Conservation (phyloP, 92 coral and sea anemone genomes). For the Palythoa heliodiscus region DNA sequence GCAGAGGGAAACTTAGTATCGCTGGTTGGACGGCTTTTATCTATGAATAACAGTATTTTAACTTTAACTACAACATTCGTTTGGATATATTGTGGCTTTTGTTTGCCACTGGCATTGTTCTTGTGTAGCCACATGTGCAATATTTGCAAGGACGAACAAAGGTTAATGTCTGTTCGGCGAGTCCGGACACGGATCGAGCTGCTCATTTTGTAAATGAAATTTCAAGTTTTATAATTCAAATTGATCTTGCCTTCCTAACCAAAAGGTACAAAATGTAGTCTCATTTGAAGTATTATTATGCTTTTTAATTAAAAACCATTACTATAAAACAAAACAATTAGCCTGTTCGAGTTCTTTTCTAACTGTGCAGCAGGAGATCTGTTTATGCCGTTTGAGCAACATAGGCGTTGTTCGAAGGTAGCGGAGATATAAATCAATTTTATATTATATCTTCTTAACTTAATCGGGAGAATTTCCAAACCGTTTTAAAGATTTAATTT, state of each 20-base stretch:
- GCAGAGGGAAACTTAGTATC: no score
- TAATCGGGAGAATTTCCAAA: no score
- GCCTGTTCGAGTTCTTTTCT: background rate
- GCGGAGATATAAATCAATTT: no score
- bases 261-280: no score
- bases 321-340: background rate
- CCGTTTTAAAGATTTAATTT: no score
- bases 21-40: background rate
- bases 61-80: background rate
- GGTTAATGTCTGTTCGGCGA: background rate
- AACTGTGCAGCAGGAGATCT: background rate
- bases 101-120: background rate
- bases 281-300: background rate
- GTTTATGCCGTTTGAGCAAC: background rate
- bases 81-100: background rate
- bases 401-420: no score
- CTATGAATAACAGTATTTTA: background rate
- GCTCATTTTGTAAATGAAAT: background rate
- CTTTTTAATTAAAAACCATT: no score
- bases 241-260: background rate
- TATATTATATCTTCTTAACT: no score
- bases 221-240: background rate
- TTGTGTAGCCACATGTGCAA: constrained; percentile 28
- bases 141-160: constrained; percentile 27
- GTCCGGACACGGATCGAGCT: background rate